Base-by-base conservation (phyloP, 2,888 invertebrate genomes). In the Scotopteryx bipunctaria region DNA sequence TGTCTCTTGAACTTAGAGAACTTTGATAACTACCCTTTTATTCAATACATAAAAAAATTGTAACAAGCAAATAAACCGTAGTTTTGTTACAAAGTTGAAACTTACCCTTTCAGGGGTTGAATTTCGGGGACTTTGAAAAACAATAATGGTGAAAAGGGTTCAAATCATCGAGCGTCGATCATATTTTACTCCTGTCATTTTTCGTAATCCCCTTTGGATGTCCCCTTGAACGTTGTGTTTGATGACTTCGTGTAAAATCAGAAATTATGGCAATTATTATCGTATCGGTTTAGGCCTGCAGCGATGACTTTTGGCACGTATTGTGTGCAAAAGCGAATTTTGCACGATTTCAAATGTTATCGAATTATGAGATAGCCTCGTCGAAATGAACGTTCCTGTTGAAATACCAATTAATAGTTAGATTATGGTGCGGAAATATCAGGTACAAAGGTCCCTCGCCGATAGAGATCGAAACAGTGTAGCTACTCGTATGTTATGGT, bases 261-360 rank as follows among this genome's bases (percentile, higher is more conserved):
- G 59, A 57, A 63, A 64, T 60, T 59, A 66, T 55, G 64, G 56
- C 60, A 66, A 64, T 66, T 55, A 55, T 41, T 41, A 31, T 42
- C 50, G 37, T 38, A 38, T 42, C 32, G 37, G 19, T 41, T 27
- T 32, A 41, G 40, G 42, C 32, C 32, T 47, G 46, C 52, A 42
- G 52, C 44, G 40, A 44, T 40, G 27, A 43, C 27, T 36, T 36
- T 41, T 40, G 42, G 36, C 46, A 40, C 47, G 52, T 46, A 5
- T 42, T 47, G 37, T 53, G 17, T 37, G 49, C 41, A 46, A 52
- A 19, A 42, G 14, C 37, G 17, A n/a, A 37, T 32, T 38, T 29
- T 11, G 41, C 15, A n/a, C 36, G 23, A 36, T 36, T 35, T 13
- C 15, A 47, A 40, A 40, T 32, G 23, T 33, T 33, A 41, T 35